Base-by-base conservation (phyloP, 2,888 invertebrate genomes). In the Cybosia mesomella region DNA sequence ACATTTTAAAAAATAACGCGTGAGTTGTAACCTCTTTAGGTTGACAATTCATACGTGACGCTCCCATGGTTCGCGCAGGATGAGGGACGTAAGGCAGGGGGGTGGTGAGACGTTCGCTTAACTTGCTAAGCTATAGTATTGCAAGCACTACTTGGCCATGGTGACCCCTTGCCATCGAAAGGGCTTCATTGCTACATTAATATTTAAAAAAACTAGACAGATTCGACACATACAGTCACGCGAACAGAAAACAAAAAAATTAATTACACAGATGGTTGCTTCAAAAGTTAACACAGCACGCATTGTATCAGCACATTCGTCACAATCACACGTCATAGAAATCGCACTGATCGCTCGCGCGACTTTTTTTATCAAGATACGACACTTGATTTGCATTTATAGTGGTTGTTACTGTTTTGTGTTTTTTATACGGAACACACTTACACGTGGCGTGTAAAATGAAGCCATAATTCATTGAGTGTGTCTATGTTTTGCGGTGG, bases 351-450 rank as follows among this genome's bases (percentile, higher is more conserved):
- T 74, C 63, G 62, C 64, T 24, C 67, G 53, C 66, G 58, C 70
- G 49, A 68, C 60, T 76, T 73, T 73, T 76, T 77, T 80, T 77
- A 77, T 80, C 80, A 71, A 76, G 80, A 74, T 75, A 73, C 71
- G 78, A 75, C 72, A 34, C 70, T 76, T 66, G 67, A 73, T 73
- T 74, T 72, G 70, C 74, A 74, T 74, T 70, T 74, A 74, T 67
- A 74, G 74, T 74, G 70, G 70, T 65, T 70, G 59, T 81, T 72
- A 77, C 74, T 68, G 61, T 59, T 68, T 66, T 28, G 39, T 58
- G 64, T 54, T 76, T 76, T 79, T 79, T 76, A 55, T 72, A 72
- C 49, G 54, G 28, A 72, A 68, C 58, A 60, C 58, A 71, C 70
- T 71, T 71, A 60, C 81, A 81, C 79, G 76, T 79, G 72, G 54